phyloP scores from a whole-genome alignment of 2,797 vertebrate genomes.

The Taeniopygia guttata region DNA sequence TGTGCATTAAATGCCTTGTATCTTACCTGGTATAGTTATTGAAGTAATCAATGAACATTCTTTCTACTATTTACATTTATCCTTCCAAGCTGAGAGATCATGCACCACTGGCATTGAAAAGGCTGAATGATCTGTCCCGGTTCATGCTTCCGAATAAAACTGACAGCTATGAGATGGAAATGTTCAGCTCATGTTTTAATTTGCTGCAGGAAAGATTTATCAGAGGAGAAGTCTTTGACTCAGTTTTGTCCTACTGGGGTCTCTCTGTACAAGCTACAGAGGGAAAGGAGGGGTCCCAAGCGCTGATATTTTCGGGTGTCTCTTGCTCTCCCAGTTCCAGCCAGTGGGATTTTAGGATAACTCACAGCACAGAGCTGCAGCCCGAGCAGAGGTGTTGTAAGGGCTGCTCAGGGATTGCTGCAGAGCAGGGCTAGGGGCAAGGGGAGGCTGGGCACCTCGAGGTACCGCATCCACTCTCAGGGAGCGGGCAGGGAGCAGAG shows the following conservation, averaged over 20 bases:
- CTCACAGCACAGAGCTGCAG: background rate
- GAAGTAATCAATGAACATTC: background rate
- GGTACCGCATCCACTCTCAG: background rate
- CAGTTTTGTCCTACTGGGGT: background rate
- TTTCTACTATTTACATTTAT: background rate
- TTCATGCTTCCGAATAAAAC: constrained; percentile 40
- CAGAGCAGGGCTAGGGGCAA: background rate
- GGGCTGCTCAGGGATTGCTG: background rate
- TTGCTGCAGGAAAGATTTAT: constrained; percentile 43
- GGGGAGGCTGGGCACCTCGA: fast-evolving
- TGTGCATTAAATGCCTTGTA: background rate
- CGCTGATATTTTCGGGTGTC: background rate
- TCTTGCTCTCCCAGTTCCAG: background rate
- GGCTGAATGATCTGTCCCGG: constrained; percentile 1
- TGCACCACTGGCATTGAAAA: constrained; percentile 21
- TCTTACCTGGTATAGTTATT: background rate
- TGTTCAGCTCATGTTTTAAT: background rate
- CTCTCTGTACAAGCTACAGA: background rate
- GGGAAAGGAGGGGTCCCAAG: background rate
- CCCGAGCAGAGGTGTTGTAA: background rate
- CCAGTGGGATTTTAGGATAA: background rate
- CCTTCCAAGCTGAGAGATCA: constrained; percentile 11
- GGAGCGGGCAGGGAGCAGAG: background rate
- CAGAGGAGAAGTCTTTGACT: constrained; percentile 29
- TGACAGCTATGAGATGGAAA: constrained; percentile 42